These are phyloP conservation scores for Pelecanoides urinatrix DNA, from an alignment of 2,113 vertebrate genomes.

Conservation along the genomic window DNA sequence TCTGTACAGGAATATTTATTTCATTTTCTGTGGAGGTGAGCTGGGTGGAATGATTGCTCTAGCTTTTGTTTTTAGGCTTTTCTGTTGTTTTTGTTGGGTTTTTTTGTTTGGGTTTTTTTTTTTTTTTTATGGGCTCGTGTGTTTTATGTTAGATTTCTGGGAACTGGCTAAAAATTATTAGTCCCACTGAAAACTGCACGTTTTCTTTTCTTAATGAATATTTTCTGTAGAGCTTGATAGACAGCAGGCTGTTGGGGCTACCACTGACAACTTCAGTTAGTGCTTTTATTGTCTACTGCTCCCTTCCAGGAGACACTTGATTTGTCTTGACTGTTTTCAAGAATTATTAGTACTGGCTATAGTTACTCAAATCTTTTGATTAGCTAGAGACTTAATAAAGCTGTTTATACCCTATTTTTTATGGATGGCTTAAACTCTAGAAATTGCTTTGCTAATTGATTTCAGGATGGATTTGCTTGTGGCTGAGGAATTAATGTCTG, in stretches of 20 bases:
- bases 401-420: constrained; percentile 17
- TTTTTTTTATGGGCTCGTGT: not conserved
- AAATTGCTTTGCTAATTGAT: constrained; percentile 52
- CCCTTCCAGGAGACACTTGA: not conserved
- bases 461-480: constrained; percentile 33
- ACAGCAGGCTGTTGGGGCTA: not conserved
- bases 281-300: not conserved
- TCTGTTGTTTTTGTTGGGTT: not conserved
- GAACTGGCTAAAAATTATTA: not conserved
- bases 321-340: constrained; percentile 14
- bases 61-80: not conserved
- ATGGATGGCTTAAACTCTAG: not conserved
- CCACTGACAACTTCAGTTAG: not conserved
- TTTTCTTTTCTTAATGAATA: not conserved
- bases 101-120: too few relatives aligned
- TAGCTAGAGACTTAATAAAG: constrained; percentile 19
- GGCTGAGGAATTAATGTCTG: not conserved
- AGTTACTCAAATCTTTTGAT: constrained; percentile 33
- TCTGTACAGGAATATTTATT: not conserved
- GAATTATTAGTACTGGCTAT: not conserved
- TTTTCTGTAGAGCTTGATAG: not conserved
- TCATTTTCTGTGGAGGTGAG: not conserved
- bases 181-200: not conserved
- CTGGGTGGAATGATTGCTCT: not conserved
- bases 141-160: not conserved